phyloP scores from a whole-genome alignment of 2,113 vertebrate species.

The Campylomormyrus tamandua region DNA sequence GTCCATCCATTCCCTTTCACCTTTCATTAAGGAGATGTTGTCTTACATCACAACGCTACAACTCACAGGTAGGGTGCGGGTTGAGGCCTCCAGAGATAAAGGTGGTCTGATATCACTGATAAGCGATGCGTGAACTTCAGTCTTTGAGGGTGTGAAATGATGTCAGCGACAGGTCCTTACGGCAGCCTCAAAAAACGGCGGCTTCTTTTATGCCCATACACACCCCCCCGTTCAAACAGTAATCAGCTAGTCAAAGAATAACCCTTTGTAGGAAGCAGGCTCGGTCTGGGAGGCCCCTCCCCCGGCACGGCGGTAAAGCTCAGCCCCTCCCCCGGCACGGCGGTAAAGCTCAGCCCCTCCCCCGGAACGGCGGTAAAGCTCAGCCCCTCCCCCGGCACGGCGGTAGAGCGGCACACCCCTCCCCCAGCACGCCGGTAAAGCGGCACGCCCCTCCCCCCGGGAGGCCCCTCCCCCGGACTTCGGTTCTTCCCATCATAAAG shows the following conservation, averaged over 20 bases:
- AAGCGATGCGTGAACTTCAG: constrained; percentile 55
- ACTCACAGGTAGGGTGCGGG: constrained; percentile 26
- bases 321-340: background rate
- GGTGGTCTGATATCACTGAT: constrained; percentile 49
- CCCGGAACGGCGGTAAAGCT: background rate
- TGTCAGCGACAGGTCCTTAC: constrained; percentile 53
- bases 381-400: too few species aligned
- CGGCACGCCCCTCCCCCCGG: background rate
- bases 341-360: background rate
- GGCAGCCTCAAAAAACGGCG: constrained; percentile 45
- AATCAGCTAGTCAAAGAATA: constrained; percentile 67
- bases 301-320: background rate
- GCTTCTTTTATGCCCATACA: constrained; percentile 50
- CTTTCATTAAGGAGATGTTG: background rate
- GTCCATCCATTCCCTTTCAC: background rate
- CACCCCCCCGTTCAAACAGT: constrained; percentile 45
- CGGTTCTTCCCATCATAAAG: constrained; percentile 57
- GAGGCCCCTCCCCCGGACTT: background rate
- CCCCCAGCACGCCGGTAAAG: too few species aligned
- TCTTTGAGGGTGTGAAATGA: constrained; percentile 59
- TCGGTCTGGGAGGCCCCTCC: background rate
- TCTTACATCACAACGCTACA: constrained; percentile 40
- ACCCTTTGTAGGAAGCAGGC: constrained; percentile 2
- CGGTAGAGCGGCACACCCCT: too few species aligned
- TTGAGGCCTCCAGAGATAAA: constrained; percentile 24